Evolutionary conservation across 2,888 invertebrate genomes (phyloP).

Genomic region (Agrilus cyanescens): DNA sequence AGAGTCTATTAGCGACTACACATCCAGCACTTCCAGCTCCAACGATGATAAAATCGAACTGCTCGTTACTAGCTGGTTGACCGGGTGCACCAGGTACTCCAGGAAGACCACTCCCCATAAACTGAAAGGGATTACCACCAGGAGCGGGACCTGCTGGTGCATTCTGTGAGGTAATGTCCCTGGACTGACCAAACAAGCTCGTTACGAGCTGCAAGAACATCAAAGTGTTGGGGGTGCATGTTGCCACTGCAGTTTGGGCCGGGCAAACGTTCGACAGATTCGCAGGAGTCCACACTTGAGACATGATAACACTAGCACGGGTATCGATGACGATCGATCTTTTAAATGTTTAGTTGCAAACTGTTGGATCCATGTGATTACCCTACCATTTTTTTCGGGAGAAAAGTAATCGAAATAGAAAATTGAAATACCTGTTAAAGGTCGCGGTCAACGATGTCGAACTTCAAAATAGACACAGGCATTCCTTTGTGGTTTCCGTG

Average conservation of each 20-base stretch:
- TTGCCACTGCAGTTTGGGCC: conserved; percentile 42
- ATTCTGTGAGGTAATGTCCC: conserved; percentile 29
- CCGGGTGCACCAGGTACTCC: not conserved
- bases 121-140: conserved; percentile 1
- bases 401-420: too few relatives aligned
- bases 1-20: conserved; percentile 51
- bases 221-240: conserved; percentile 46
- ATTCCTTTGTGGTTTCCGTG: too few relatives aligned
- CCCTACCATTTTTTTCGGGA: too few relatives aligned
- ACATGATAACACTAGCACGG: conserved; percentile 2
- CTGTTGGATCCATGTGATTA: not conserved
- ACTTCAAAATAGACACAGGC: too few relatives aligned
- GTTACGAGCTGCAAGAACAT: conserved; percentile 47
- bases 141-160: conserved; percentile 19
- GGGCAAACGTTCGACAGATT: conserved; percentile 44
- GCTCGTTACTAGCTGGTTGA: conserved; percentile 21
- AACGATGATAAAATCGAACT: conserved; percentile 50
- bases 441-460: too few relatives aligned
- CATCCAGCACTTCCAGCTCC: conserved; percentile 60
- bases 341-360: not conserved
- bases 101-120: conserved; percentile 1
- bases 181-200: conserved; percentile 44
- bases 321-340: not conserved
- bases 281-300: conserved; percentile 41
- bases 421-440: too few relatives aligned